Base-by-base conservation (phyloP, 1,140 invertebrate species). In the Conus ventricosus region DNA sequence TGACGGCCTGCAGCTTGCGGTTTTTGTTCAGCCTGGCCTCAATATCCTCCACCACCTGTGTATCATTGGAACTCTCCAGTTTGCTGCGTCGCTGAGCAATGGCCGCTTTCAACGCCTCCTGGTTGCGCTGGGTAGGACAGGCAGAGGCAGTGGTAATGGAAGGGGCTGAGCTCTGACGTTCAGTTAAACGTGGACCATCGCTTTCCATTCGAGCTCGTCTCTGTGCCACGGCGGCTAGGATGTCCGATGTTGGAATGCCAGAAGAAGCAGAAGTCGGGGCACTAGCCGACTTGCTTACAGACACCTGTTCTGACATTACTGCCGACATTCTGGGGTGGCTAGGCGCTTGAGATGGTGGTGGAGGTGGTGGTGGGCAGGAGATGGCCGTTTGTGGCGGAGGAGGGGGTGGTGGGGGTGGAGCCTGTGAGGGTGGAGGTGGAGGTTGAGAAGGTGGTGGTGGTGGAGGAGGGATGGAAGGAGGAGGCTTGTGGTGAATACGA, bases 1-100 rank as follows among this genome's bases (percentile, higher is more conserved):
- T 94, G 81, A 92, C 91, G 20, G 93, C 91, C 80, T 94, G 94
- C 39, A 94, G 88, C 89, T 94, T 94, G 90, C 94, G 94, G 39
- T 93, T 94, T 90, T 93, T 93, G 80, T 94, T 91, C 54, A 94
- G 88, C 81, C 90, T 90, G n/a, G 91, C 90, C 89, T 94, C 94
- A 55, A 94, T 94, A 27, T 89, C 87, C 55, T 93, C 90, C 76
- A 94, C 91, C 75, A 94, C 91, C n/a, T 90, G 76, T 51, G 86
- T 88, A 51, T 94, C 91, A 4, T 89, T 84, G 20, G 84, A 89
- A 80, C 91, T 84, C 57, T 93, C 91, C 20, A 94, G 88, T 13
- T 90, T 82, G 80, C 83, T 85, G 76, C 93, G 90, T 25, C 94
- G 85, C 88, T 90, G 92, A n/a, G 92, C 93, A 23, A 94, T 93